A percentile compares a stretch with the other conserved stretches of the same genome.
These are phyloP conservation scores for Esox masquinongy DNA, from an alignment of 2,797 vertebrate genomes.

Conservation along the genomic window DNA sequence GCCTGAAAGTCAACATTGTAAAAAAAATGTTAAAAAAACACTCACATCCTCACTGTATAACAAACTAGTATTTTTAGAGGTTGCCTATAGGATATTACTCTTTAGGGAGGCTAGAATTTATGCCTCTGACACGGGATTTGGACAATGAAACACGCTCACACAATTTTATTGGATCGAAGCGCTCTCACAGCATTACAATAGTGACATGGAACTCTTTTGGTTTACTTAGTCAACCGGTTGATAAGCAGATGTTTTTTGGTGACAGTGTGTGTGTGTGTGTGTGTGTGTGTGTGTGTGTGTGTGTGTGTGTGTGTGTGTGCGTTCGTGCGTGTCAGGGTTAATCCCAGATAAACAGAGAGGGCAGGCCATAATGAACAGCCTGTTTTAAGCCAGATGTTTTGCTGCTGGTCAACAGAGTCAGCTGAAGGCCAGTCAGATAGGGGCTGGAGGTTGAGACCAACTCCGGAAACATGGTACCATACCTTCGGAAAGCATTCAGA, in stretches of 20 bases:
- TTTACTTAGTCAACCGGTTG: background rate
- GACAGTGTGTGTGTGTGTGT: background rate
- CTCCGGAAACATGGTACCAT: background rate
- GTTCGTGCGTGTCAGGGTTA: background rate
- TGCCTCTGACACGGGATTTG: background rate
- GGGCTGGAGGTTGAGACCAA: background rate
- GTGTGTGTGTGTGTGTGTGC: slow-evolving; percentile 11
- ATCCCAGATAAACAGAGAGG: slow-evolving; percentile 10
- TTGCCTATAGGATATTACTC: background rate
- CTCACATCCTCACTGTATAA: background rate
- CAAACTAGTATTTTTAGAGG: background rate
- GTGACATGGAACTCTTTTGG: background rate
- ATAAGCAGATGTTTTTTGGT: slow-evolving; percentile 15
- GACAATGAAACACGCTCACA: background rate
- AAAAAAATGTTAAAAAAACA: background rate
- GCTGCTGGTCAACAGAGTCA: slow-evolving; percentile 7
- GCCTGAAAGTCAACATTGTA: background rate
- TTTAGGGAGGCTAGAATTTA: background rate
- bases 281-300: slow-evolving; percentile 25
- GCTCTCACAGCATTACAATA: background rate
- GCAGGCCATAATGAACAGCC: slow-evolving; percentile 2
- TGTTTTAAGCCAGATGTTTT: background rate
- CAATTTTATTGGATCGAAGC: background rate
- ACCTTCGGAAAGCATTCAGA: too few species aligned
- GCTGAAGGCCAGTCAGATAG: background rate